Percentiles rank a stretch among this genome's conserved stretches.
Evolutionary conservation across 2,113 vertebrate genomes (phyloP).

Genomic region (Naja naja): DNA sequence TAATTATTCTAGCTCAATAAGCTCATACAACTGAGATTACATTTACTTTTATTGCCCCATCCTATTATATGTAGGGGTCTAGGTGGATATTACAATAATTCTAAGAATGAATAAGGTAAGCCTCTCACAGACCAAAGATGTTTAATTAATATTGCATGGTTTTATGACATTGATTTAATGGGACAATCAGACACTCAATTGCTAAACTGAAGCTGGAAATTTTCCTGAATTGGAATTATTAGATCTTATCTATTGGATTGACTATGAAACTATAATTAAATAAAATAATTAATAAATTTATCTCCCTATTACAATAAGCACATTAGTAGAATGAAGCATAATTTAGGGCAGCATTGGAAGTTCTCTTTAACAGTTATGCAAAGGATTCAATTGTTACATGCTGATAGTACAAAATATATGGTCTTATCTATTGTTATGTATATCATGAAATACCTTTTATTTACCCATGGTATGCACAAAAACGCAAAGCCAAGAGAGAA

Average conservation of each 20-base stretch:
- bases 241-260: not conserved
- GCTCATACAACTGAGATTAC: not conserved
- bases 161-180: not conserved
- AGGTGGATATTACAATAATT: slow-evolving; percentile 7
- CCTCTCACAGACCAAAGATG: not conserved
- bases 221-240: not conserved
- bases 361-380: not conserved
- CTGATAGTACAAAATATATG: not conserved
- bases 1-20: not conserved
- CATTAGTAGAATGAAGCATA: not conserved
- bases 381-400: not conserved
- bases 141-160: not conserved
- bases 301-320: not conserved
- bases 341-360: not conserved
- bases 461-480: not conserved
- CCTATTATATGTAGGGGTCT: not conserved
- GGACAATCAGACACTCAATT: not conserved
- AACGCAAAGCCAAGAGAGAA: not conserved
- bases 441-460: not conserved
- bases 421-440: not conserved
- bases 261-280: not conserved
- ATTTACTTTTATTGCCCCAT: slow-evolving; percentile 4
- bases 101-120: not conserved
- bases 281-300: not conserved
- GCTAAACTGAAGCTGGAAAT: not conserved